Evolutionary conservation across 2,797 vertebrate species (phyloP), one percentile per base, ranked within the genome.

Genomic region (Diplodus puntazzo): DNA sequence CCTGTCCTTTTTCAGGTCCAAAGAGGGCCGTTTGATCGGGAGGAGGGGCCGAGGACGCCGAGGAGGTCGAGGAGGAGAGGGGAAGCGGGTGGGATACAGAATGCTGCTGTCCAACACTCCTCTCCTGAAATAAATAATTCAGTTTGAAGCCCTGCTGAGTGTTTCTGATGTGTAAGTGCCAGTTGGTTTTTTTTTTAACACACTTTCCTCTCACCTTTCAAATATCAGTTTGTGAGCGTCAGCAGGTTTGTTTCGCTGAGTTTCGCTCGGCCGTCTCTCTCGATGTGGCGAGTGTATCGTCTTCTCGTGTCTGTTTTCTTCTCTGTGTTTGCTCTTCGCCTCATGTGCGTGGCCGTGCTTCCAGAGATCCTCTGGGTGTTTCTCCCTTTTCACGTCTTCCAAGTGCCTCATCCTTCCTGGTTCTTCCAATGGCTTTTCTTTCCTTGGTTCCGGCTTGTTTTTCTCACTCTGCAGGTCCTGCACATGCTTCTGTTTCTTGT

Each of bases 41-140:
- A 67, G 61, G 34, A 71, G 71, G 49, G 88, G 87, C 11, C 87
- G 91, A 42, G 73, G 71, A 52, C 87, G 87, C 6, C 87, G 91
- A 54, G 79, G 12, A 0, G 80, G 91, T 8, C 90, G 92, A 18
- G 91, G 92, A 39, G 92, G 94, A 17, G 93, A 94, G 11, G 92
- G 90, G 81, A 82, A 88, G 2, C 86, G 87, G 25, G 52, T 86
- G 39, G 94, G 94, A 71, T 95, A 95, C 23, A 95, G 87, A 46
- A 94, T 0, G 11, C 73, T 93, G 89, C 93, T 86, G 82, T 95
- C 94, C 91, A 95, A 14, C n/a, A 95, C 93, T 54, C 93, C 90
- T 83, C 89, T 91, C 90, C 94, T 95, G 86, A 70, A 93, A 89
- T 70, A 52, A 81, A 91, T 46, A 70, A 80, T 13, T 67, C 54